Conservation (phyloP, 2,113 vertebrate species). For the Leptodactylus fuscus region DNA sequence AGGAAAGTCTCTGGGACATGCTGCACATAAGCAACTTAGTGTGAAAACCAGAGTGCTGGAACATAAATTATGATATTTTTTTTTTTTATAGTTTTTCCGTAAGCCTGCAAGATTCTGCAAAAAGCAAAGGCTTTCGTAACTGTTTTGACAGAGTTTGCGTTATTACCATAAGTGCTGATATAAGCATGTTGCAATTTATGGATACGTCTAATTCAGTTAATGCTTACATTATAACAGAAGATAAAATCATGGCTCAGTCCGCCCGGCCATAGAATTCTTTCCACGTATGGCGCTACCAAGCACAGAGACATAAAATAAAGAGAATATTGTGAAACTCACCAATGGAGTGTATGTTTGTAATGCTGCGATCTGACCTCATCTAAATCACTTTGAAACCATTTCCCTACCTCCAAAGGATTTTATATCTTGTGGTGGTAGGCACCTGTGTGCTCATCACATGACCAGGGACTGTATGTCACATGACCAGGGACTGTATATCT, state of each 20-base stretch:
- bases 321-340: not conserved
- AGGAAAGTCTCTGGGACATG: constrained; percentile 23
- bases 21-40: not conserved
- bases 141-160: not conserved
- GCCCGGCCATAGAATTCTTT: too few relatives aligned
- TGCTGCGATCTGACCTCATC: too few relatives aligned
- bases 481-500: too few relatives aligned
- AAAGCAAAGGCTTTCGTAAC: not conserved
- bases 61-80: not conserved
- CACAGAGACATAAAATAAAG: not conserved
- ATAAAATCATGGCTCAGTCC: not conserved
- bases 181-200: not conserved
- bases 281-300: too few relatives aligned
- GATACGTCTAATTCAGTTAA: not conserved
- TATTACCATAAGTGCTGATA: not conserved
- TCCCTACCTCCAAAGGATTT: too few relatives aligned
- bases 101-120: not conserved
- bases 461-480: too few relatives aligned
- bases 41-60: not conserved
- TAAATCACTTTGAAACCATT: too few relatives aligned
- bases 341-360: too few relatives aligned
- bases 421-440: too few relatives aligned
- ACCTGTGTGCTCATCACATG: too few relatives aligned
- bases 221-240: not conserved
- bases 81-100: not conserved